A percentile compares a stretch with the other conserved stretches of the same genome.
Evolutionary conservation across 2,888 invertebrate genomes (phyloP).

Genomic region (Octodonta nipae): DNA sequence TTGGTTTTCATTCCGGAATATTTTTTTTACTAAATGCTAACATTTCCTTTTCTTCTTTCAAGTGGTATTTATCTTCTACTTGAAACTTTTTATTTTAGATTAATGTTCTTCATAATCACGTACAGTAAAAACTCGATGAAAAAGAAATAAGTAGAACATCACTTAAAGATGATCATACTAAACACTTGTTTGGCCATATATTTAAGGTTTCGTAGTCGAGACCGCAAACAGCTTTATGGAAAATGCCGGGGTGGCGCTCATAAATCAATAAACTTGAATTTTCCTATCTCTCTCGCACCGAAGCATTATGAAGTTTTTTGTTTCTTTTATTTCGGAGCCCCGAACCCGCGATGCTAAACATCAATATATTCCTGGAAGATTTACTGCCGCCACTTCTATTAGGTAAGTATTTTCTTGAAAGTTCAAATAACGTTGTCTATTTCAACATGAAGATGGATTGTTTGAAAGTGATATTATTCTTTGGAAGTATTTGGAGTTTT

Average conservation of each 20-base stretch:
- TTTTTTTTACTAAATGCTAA: no score
- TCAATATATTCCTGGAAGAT: slow-evolving; percentile 21
- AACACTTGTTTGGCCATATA: slow-evolving; percentile 39
- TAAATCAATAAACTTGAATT: slow-evolving; percentile 45
- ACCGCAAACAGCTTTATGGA: slow-evolving; percentile 40
- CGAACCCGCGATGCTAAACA: slow-evolving; percentile 20
- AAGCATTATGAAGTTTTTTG: slow-evolving; percentile 17
- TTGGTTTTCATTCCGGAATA: no score
- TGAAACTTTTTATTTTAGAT: no score
- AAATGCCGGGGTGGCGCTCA: slow-evolving; percentile 40
- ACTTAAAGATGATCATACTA: slow-evolving; percentile 36
- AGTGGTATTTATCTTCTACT: no score
- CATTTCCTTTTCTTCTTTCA: no score
- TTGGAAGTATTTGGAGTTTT: no score
- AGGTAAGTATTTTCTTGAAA: slow-evolving; percentile 15
- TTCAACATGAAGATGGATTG: no score
- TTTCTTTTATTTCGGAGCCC: slow-evolving; percentile 23
- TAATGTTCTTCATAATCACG: no score
- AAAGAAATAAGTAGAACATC: no score
- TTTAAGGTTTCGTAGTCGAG: slow-evolving; percentile 33
- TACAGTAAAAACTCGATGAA: no score
- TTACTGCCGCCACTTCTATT: slow-evolving; percentile 18
- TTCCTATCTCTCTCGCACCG: slow-evolving; percentile 25
- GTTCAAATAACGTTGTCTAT: no score
- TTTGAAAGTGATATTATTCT: no score